phyloP scores from a whole-genome alignment of 2,113 vertebrate genomes.

The Cavia aperea region DNA sequence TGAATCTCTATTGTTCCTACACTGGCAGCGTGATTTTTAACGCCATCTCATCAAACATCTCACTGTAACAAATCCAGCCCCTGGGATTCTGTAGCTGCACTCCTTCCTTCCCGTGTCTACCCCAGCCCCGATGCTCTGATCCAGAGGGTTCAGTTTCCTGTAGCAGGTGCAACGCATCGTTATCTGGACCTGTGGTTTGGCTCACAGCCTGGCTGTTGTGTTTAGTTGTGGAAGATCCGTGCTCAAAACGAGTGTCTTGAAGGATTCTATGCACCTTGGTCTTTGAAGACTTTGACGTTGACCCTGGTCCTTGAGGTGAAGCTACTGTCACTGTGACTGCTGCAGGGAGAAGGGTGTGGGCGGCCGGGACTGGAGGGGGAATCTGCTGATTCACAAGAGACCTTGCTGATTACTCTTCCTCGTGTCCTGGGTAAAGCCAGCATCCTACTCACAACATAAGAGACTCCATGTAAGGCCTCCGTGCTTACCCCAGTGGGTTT shows the following conservation, averaged over 20 bases:
- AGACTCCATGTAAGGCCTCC: neutral
- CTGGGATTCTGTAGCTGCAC: neutral
- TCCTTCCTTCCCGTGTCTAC: neutral
- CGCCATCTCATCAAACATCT: neutral
- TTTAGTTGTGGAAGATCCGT: constrained; percentile 7
- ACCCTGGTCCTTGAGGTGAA: neutral
- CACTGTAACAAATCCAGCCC: neutral
- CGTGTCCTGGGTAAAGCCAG: neutral
- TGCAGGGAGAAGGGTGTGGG: neutral
- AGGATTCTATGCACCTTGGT: constrained; percentile 26
- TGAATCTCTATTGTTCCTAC: neutral
- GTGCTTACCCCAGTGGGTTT: neutral
- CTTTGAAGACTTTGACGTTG: neutral
- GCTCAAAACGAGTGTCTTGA: constrained; percentile 9
- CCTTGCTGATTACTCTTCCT: neutral
- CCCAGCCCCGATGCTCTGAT: neutral
- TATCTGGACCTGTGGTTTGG: constrained; percentile 40
- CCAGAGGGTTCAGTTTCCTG: constrained; percentile 27
- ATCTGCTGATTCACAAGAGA: neutral
- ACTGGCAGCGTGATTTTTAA: neutral
- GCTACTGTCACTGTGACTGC: neutral
- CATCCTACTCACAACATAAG: neutral
- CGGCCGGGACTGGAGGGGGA: neutral
- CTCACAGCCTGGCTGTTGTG: neutral
- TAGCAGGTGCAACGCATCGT: neutral